Conservation (phyloP, 2,797 vertebrate genomes). For the Arnoldichthys spilopterus region DNA sequence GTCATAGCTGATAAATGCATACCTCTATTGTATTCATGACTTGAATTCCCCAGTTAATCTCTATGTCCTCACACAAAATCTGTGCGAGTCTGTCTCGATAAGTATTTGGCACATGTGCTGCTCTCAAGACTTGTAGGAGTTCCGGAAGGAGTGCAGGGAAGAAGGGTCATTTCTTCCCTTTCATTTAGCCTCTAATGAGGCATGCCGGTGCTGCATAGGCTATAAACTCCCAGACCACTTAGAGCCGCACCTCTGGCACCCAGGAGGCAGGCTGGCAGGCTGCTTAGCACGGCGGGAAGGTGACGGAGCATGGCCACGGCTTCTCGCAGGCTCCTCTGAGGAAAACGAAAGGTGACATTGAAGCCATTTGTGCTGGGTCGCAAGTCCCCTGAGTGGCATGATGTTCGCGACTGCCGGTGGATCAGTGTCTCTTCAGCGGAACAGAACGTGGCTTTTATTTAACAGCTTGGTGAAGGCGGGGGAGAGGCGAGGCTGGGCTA, state of each 20-base stretch:
- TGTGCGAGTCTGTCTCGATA: background rate
- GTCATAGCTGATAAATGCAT: background rate
- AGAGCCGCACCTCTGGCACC: slow-evolving; percentile 53
- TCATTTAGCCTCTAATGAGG: slow-evolving; percentile 79
- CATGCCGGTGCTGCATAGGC: slow-evolving; percentile 69
- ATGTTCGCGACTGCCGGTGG: background rate
- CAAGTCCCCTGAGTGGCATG: slow-evolving; percentile 30
- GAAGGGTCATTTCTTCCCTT: slow-evolving; percentile 72
- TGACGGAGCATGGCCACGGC: slow-evolving; percentile 17
- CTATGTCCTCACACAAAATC: background rate
- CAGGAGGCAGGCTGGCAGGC: slow-evolving; percentile 37
- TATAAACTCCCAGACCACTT: slow-evolving; percentile 72
- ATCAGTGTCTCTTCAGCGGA: background rate
- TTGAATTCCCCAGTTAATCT: background rate
- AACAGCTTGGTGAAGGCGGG: background rate
- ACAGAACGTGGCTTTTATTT: slow-evolving; percentile 23
- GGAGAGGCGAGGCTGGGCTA: background rate
- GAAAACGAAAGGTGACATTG: slow-evolving; percentile 73
- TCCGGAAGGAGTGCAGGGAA: slow-evolving; percentile 57
- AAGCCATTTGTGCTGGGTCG: slow-evolving; percentile 65
- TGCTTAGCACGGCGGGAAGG: slow-evolving; percentile 27
- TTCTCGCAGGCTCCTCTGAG: slow-evolving; percentile 47
- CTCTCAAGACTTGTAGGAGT: slow-evolving; percentile 49
- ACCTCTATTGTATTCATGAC: background rate
- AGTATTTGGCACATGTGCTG: slow-evolving; percentile 12